Conservation (phyloP, 2,888 invertebrate species). For the Cosmorhoe ocellata region DNA sequence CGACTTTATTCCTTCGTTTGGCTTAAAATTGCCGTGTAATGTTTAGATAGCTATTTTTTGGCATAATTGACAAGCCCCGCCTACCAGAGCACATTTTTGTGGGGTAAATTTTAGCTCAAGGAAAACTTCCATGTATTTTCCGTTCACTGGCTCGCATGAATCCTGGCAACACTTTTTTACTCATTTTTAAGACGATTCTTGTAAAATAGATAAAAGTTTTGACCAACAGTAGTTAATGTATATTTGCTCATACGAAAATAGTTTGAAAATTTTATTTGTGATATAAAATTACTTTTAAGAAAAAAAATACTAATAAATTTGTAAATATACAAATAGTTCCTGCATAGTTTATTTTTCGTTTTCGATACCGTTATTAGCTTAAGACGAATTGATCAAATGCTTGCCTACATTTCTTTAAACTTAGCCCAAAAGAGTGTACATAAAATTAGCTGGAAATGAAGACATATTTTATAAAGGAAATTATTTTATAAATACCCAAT, state of each 20-base stretch:
- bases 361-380: conserved; percentile 44
- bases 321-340: conserved; percentile 68
- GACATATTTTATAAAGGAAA: conserved; percentile 67
- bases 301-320: conserved; percentile 47
- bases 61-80: too few species aligned
- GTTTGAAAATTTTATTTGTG: conserved; percentile 75
- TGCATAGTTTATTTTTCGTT: conserved; percentile 44
- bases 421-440: conserved; percentile 76
- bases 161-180: conserved; percentile 10
- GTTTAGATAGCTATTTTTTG: too few species aligned
- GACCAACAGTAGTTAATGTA: conserved; percentile 74
- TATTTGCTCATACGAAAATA: conserved; percentile 75
- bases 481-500: conserved; percentile 62
- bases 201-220: conserved; percentile 49
- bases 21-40: too few species aligned
- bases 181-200: conserved; percentile 12
- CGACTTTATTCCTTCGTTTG: too few species aligned
- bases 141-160: too few species aligned
- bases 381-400: conserved; percentile 56
- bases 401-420: conserved; percentile 67
- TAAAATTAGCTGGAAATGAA: conserved; percentile 61
- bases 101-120: too few species aligned
- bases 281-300: conserved; percentile 49
- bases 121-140: too few species aligned
- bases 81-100: too few species aligned